These are phyloP conservation scores for Heterotilapia buettikoferi DNA, from an alignment of 2,113 vertebrate species.

Conservation along the genomic window DNA sequence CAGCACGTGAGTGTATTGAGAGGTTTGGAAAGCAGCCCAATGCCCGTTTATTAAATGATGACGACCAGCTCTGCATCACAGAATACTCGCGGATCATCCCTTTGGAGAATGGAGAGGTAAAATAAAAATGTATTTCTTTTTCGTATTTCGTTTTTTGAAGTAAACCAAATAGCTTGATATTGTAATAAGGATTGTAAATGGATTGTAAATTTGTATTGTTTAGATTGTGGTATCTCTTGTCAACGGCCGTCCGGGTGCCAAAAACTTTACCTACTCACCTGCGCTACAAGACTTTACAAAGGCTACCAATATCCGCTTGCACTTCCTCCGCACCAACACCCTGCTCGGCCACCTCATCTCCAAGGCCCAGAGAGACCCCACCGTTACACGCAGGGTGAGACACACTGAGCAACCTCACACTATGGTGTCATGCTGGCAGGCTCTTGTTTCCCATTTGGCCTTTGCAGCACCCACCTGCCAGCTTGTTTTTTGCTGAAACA, in stretches of 20 bases:
- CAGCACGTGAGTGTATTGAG: conserved; percentile 79
- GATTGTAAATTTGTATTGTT: background rate
- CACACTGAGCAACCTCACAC: background rate
- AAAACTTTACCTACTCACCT: conserved; percentile 81
- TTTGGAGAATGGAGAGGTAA: conserved; percentile 90
- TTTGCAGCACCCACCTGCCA: background rate
- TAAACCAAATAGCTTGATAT: background rate
- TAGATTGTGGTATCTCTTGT: conserved; percentile 88
- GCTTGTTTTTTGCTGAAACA: conserved; percentile 31
- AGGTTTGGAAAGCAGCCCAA: conserved; percentile 79
- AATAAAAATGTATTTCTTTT: background rate
- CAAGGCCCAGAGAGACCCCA: conserved; percentile 85
- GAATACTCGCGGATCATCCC: conserved; percentile 86
- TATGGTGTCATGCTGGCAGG: background rate
- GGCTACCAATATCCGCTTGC: conserved; percentile 87
- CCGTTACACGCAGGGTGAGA: conserved; percentile 86
- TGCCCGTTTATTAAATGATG: conserved; percentile 65
- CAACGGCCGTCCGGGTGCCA: conserved; percentile 84
- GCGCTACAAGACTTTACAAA: conserved; percentile 83
- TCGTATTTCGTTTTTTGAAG: background rate
- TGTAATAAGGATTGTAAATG: background rate
- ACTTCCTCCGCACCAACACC: conserved; percentile 84
- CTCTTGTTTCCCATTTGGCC: conserved; percentile 21
- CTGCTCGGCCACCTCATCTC: conserved; percentile 90
- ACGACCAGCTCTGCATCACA: conserved; percentile 83